Base-by-base conservation (phyloP, 2,888 invertebrate genomes). In the Pemphredon lugubris region DNA sequence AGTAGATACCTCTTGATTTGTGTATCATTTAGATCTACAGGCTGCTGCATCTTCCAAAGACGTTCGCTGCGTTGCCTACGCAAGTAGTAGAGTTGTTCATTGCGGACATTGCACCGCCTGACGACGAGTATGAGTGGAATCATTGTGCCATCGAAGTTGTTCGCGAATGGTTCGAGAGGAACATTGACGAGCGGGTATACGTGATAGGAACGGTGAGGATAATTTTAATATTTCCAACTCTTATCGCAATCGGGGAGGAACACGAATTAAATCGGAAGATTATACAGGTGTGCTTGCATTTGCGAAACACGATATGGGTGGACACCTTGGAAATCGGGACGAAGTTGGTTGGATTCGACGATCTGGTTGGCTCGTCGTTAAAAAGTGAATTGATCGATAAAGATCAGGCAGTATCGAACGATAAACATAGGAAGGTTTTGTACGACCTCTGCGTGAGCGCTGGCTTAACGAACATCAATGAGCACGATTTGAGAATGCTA, bases 271-370 rank as follows among this genome's bases (percentile, higher is more conserved):
- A n/a, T n/a, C n/a, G n/a, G n/a, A n/a, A n/a, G n/a, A n/a, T n/a
- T n/a, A n/a, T 59, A 7, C 40, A 92, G 84, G 91, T 94, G 34
- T 86, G 89, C 5, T 84, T 94, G 71, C 92, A 93, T 50, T 83
- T 95, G 23, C 93, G 92, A 0, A 91, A 93, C 68, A 92, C 91
- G 0, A 84, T 95, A 34, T 94, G 94, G 91, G 90, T 95, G 0
- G 92, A 94, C 55, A 92, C 93, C 2, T 85, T 95, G 37, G 92
- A 93, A 82, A 90, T 92, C 23, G 91, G 92, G 66, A 91, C 92
- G 72, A 90, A 92, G 63, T 87, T 94, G 18, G 85, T 90, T 0
- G 91, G 92, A 20, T 90, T 92, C 78, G 87, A 90, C 0, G 91
- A 87, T 53, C 63, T 93, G 2, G 91, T 92, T 1, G 91, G 91